Percentiles rank a stretch among this genome's conserved stretches.
Conservation (phyloP, 2,113 vertebrate species). For the Aplodontia rufa region DNA sequence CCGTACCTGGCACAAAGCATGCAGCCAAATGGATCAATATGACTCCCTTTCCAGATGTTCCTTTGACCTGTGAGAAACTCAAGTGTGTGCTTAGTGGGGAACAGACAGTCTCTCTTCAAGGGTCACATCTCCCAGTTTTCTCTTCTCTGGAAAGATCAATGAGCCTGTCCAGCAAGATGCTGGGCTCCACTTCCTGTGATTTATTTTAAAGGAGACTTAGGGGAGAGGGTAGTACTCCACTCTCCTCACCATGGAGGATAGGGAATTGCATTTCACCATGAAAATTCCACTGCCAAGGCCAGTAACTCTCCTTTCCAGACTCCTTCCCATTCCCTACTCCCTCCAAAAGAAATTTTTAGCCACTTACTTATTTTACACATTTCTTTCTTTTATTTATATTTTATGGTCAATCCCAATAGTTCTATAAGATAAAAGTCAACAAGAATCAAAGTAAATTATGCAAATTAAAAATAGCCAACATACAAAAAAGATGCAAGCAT, state of each 20-base stretch:
- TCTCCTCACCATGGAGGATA: neutral
- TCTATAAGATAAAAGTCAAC: neutral
- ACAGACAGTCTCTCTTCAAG: neutral
- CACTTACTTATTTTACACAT: neutral
- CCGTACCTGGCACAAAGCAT: neutral
- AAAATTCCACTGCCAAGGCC: neutral
- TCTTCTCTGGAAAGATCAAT: neutral
- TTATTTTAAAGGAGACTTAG: neutral
- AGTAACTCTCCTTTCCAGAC: neutral
- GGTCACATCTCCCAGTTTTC: neutral
- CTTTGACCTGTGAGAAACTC: neutral
- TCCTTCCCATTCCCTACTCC: too few species aligned
- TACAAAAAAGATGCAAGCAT: neutral
- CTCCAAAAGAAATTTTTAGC: neutral
- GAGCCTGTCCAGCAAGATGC: neutral
- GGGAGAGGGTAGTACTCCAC: neutral
- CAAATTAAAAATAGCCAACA: neutral
- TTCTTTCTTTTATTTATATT: conserved; percentile 9
- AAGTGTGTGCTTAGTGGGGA: neutral
- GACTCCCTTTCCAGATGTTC: neutral
- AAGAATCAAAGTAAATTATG: neutral
- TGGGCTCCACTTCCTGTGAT: neutral
- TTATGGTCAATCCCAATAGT: neutral
- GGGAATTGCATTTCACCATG: neutral
- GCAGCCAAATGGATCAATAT: neutral